Base-by-base conservation (phyloP, 2,797 vertebrate species). In the Bradypodion ventrale region DNA sequence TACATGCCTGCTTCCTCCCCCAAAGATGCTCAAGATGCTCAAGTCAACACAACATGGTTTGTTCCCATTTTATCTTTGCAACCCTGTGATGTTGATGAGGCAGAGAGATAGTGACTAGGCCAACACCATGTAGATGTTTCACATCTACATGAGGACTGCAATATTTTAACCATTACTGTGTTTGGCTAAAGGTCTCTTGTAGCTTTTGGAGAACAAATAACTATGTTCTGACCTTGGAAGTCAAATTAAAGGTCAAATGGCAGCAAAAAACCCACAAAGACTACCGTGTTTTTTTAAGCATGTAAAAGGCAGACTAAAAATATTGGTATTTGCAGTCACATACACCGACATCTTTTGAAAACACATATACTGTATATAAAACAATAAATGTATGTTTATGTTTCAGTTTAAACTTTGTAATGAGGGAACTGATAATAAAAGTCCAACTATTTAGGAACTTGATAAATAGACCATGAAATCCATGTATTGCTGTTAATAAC, bases 391-490 rank as follows among this genome's bases (percentile, higher is more conserved):
- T 7, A n/a, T 13, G 72, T 13, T 46, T 85, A 37, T 68, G 40
- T 63, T 46, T 83, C 68, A 12, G 25, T 44, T 7, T 15, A 85
- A 65, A 74, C 32, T 49, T 21, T 35, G 74, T 9, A 29, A n/a
- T 7, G 44, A 16, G 21, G 66, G 49, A 82, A n/a, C 42, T 25
- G 74, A 60, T 60, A 52, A 1, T 9, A 56, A 56, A 56, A 56
- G 19, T 56, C 52, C 49, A 52, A 15, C 3, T 1, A 29, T 0
- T 0, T 5, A 0, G 3, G 1, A 1, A n/a, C n/a, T 74, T 70
- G 78, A 1, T 42, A 60, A 76, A 72, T 5, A 3, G 0, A 19
- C 10, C 75, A 77, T 75, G 49, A 82, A 90, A 91, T 44, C 85
- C 0, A 69, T 46, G 16, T 29, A 44, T 40, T 44, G 21, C 0